A percentile compares a stretch with the other conserved stretches of the same genome.
Conservation (phyloP, 1,140 invertebrate species). For the Drosophila rufa region DNA sequence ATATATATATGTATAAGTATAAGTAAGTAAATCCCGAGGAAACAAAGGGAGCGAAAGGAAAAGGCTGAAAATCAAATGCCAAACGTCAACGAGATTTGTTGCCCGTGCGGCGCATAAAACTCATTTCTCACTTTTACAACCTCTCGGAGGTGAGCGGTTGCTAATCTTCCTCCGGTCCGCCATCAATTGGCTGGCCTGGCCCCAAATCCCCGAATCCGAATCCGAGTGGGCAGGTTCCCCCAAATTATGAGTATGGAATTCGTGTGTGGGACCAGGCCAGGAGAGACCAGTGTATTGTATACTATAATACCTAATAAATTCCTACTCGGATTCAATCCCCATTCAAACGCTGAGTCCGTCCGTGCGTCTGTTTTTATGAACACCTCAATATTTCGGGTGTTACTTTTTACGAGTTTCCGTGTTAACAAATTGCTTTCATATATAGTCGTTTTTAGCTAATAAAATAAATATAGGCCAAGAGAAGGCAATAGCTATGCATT, state of each 20-base stretch:
- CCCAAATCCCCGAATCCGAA: conserved; percentile 9
- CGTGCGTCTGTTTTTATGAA: conserved; percentile 37
- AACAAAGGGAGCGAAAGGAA: conserved; percentile 36
- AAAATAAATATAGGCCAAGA: not conserved
- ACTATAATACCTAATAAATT: conserved; percentile 32
- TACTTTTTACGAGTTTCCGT: conserved; percentile 18
- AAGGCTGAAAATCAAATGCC: conserved; percentile 46
- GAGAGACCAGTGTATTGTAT: not conserved
- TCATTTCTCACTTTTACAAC: conserved; percentile 51
- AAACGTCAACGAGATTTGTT: conserved; percentile 54
- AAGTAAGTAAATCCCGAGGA: conserved; percentile 36
- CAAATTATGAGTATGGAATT: conserved; percentile 41
- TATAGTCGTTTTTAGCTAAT: conserved; percentile 3
- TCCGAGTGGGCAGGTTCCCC: conserved; percentile 31
- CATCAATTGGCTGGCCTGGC: conserved; percentile 28
- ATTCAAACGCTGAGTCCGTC: conserved; percentile 19
- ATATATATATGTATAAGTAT: conserved; percentile 4
- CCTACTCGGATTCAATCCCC: conserved; percentile 22
- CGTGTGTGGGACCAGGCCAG: not conserved
- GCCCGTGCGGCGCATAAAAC: conserved; percentile 46
- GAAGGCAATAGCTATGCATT: not conserved
- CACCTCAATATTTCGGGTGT: conserved; percentile 27
- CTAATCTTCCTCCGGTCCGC: conserved; percentile 36
- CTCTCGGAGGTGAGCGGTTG: conserved; percentile 20
- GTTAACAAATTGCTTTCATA: conserved; percentile 24